Conservation (phyloP, 2,797 vertebrate species). For the Oreortyx pictus region DNA sequence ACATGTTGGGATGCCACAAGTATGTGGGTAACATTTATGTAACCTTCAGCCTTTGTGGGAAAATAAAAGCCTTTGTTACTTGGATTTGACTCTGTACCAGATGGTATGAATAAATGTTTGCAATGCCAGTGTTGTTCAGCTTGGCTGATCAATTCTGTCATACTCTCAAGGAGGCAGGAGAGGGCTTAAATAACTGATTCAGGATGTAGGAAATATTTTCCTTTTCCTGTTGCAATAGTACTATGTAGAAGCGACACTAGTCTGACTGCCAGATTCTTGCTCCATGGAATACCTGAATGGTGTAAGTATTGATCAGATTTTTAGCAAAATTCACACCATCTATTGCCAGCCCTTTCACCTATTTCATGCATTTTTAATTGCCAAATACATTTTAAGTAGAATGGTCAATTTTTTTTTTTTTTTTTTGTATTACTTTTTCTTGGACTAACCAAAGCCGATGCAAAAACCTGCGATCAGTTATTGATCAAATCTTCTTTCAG, state of each 20-base stretch:
- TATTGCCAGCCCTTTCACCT: not conserved
- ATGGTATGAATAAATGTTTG: conserved; percentile 74
- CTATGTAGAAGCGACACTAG: conserved; percentile 40
- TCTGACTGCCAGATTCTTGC: conserved; percentile 35
- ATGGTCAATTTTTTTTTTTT: not conserved
- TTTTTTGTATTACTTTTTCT: not conserved
- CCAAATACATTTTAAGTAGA: not conserved
- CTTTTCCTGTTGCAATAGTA: conserved; percentile 50
- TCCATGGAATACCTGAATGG: conserved; percentile 5
- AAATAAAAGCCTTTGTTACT: conserved; percentile 76
- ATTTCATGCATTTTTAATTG: not conserved
- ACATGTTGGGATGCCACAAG: conserved; percentile 51
- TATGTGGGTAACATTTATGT: conserved; percentile 56
- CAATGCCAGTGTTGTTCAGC: conserved; percentile 68
- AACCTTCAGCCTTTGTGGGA: conserved; percentile 72
- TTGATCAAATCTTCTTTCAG: conserved; percentile 7
- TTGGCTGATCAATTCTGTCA: conserved; percentile 69
- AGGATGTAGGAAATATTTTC: conserved; percentile 69
- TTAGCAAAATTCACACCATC: conserved; percentile 14
- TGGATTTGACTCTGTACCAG: conserved; percentile 70
- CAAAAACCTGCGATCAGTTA: conserved; percentile 18
- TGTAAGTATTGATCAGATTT: conserved; percentile 43
- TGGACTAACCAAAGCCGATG: conserved; percentile 3
- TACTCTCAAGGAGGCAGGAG: conserved; percentile 60
- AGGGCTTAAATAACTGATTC: conserved; percentile 64